A percentile compares a stretch with the other conserved stretches of the same genome.
Evolutionary conservation across 2,888 invertebrate species (phyloP).

Genomic region (Bimastos eiseni): DNA sequence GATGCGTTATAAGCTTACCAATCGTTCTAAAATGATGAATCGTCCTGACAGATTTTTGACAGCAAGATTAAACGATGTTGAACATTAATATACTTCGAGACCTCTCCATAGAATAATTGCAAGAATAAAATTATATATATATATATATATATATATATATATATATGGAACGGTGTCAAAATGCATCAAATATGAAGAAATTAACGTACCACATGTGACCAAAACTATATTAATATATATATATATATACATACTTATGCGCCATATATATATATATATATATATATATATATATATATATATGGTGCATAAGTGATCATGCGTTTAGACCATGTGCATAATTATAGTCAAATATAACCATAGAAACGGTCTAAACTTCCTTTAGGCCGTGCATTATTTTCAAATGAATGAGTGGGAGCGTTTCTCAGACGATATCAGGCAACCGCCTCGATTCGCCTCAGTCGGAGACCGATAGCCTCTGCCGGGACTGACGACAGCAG

Average conservation of each 20-base stretch:
- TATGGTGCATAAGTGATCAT: neutral
- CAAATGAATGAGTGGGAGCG: neutral
- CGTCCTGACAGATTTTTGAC: neutral
- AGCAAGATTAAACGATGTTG: conserved; percentile 13
- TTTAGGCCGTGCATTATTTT: neutral
- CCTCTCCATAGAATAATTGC: too few relatives aligned
- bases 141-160: too few relatives aligned
- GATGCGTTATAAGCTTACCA: too few relatives aligned
- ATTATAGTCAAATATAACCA: neutral
- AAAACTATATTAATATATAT: neutral
- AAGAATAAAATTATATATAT: too few relatives aligned
- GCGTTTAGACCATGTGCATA: neutral
- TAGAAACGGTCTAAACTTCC: neutral
- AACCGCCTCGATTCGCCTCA: too few relatives aligned
- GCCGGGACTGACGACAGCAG: too few relatives aligned
- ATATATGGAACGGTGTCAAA: too few relatives aligned
- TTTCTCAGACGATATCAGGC: neutral
- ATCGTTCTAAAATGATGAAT: neutral
- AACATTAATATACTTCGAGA: neutral
- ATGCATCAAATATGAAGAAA: neutral
- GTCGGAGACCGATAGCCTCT: too few relatives aligned
- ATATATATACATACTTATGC: too few relatives aligned
- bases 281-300: too few relatives aligned
- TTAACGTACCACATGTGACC: neutral
- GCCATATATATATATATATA: too few relatives aligned